phyloP scores from a whole-genome alignment of 2,888 invertebrate species.

The Agrochola lychnidis region DNA sequence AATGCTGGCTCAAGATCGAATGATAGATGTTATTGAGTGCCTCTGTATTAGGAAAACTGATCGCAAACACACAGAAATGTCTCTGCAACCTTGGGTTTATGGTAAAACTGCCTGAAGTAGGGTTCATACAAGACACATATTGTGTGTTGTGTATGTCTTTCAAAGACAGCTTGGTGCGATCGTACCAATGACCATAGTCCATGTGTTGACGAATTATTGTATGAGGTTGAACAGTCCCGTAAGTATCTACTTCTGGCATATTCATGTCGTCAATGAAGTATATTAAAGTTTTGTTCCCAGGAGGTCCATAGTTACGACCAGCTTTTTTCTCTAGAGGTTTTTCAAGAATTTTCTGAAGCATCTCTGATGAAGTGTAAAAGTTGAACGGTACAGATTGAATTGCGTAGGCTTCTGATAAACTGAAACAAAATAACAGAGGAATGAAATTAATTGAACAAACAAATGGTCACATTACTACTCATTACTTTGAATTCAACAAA shows the following conservation, averaged over 20 bases:
- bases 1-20: conserved; percentile 96
- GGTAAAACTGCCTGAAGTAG: conserved; percentile 99
- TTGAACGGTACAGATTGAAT: conserved; percentile 98
- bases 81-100: conserved; percentile 98
- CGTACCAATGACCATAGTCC: conserved; percentile 98
- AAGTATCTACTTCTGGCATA: conserved; percentile 97
- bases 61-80: conserved; percentile 97
- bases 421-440: conserved; percentile 62
- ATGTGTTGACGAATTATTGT: conserved; percentile 98
- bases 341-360: conserved; percentile 97
- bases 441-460: neutral
- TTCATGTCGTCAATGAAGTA: conserved; percentile 99
- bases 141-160: conserved; percentile 99
- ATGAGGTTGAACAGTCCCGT: conserved; percentile 99
- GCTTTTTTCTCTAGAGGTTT: conserved; percentile 99
- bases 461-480: neutral
- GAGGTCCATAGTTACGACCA: conserved; percentile 98
- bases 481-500: neutral
- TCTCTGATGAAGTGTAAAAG: conserved; percentile 98
- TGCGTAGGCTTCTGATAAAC: conserved; percentile 96
- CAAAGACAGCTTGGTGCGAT: conserved; percentile 95
- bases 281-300: conserved; percentile 97
- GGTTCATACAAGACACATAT: conserved; percentile 99
- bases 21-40: conserved; percentile 97
- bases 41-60: conserved; percentile 95